Evolutionary conservation across 2,888 invertebrate genomes (phyloP).

Genomic region (Cenopis cana): DNA sequence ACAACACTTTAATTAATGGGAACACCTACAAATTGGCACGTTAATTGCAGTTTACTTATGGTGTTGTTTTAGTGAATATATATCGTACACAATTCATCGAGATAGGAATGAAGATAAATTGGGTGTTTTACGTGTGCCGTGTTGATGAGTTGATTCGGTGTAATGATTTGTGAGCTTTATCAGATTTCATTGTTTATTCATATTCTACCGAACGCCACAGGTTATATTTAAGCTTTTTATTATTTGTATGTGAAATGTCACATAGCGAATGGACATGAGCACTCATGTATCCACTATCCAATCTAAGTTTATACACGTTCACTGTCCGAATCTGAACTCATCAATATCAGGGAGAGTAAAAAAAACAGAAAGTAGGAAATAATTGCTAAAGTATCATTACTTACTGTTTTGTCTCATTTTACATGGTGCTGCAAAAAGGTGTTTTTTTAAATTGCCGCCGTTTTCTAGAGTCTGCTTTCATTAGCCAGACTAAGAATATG

Average conservation of each 20-base stretch:
- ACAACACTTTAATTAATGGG: slow-evolving; percentile 29
- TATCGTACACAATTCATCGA: slow-evolving; percentile 20
- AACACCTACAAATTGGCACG: slow-evolving; percentile 31
- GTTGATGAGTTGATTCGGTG: slow-evolving; percentile 12
- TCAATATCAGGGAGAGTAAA: too few species aligned
- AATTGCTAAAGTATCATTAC: too few species aligned
- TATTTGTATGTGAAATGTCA: background rate
- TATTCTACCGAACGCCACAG: background rate
- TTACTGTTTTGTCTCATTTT: too few species aligned
- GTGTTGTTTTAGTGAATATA: slow-evolving; percentile 31
- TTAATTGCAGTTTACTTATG: slow-evolving; percentile 31
- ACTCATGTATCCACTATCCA: too few species aligned
- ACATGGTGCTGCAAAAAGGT: too few species aligned
- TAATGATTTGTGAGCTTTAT: slow-evolving; percentile 3
- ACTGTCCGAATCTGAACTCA: too few species aligned
- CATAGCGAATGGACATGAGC: too few species aligned
- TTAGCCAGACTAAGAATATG: too few species aligned
- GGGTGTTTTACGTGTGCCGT: background rate
- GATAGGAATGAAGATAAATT: slow-evolving; percentile 19
- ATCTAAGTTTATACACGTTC: too few species aligned
- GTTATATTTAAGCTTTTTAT: background rate
- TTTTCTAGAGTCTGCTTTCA: too few species aligned
- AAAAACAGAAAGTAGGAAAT: too few species aligned
- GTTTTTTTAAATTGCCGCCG: too few species aligned
- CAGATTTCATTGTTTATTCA: background rate